Evolutionary conservation across 2,888 invertebrate genomes (phyloP), one percentile per base, ranked within the genome.

Genomic region (Zonitis immaculata): DNA sequence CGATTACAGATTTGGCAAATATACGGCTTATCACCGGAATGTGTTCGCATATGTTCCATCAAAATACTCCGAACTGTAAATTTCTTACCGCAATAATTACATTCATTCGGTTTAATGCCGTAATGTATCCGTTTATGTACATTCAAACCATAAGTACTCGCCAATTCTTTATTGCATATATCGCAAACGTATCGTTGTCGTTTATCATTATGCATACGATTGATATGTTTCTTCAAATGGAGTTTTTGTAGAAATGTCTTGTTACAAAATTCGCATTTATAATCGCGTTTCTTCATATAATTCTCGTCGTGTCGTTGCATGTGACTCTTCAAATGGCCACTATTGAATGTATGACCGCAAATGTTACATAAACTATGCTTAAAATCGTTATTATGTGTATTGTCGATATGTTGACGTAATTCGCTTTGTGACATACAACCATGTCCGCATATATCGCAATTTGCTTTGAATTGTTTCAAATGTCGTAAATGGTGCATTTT

Each of bases 301-400:
- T 65, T 59, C 20, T 67, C 59, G n/a, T 67, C 61, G 56, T 73
- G 73, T 22, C 64, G 59, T 56, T 68, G 70, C n/a, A 71, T 51
- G 22, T 67, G 67, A 45, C 61, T 63, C 46, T 65, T 64, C 14
- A 56, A 62, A 44, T 58, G 56, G 49, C 58, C 66, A 42, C 64
- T 67, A 28, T 78, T 79, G 57, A 80, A 82, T 6, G 78, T 71
- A 54, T 79, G 77, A 2, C 78, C 78, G 43, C 82, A 82, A 44
- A 78, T 54, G 51, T 79, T 78, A 54, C 82, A 82, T 45, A 77
- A 76, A 35, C 60, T 64, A 45, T 69, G 68, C 11, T 66, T 60
- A 48, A 61, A 61, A 35, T 55, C 58, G 47, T 67, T 63, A 6
- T 63, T 64, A 48, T 67, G 69, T 46, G 66, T 67, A 5, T 62